Conservation (phyloP, 2,113 vertebrate genomes). For the Hemiprocne comata region DNA sequence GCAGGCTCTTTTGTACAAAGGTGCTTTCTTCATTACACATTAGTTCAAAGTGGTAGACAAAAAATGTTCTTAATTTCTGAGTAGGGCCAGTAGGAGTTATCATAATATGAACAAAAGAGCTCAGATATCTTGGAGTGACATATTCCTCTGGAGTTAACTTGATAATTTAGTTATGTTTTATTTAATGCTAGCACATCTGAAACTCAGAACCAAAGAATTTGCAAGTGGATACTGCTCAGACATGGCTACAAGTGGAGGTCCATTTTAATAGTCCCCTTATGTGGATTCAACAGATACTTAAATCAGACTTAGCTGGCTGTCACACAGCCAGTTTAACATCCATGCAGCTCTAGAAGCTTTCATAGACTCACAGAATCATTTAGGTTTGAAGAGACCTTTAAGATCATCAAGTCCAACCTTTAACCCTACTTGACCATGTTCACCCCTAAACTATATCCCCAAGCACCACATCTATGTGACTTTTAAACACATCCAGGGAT, state of each 20-base stretch:
- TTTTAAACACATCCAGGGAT: too few species aligned
- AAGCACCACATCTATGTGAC: too few species aligned
- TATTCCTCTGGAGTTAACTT: not conserved
- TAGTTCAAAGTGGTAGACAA: not conserved
- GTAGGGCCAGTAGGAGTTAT: not conserved
- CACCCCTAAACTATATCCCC: too few species aligned
- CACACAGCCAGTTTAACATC: not conserved
- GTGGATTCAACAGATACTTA: not conserved
- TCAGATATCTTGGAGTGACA: not conserved
- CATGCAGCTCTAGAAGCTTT: not conserved
- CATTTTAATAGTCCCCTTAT: not conserved
- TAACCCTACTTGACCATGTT: too few species aligned
- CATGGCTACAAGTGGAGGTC: not conserved
- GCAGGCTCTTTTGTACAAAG: not conserved
- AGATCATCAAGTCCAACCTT: too few species aligned
- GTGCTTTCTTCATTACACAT: not conserved
- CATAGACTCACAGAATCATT: too few species aligned
- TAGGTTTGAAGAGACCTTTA: too few species aligned
- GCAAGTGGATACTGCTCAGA: not conserved
- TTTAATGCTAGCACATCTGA: not conserved
- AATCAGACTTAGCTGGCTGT: not conserved
- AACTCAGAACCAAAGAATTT: not conserved
- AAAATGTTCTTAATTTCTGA: not conserved
- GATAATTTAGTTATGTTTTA: not conserved
- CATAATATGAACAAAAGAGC: not conserved